Conservation (phyloP, 2,888 invertebrate species). For the Diadegma fenestrale region DNA sequence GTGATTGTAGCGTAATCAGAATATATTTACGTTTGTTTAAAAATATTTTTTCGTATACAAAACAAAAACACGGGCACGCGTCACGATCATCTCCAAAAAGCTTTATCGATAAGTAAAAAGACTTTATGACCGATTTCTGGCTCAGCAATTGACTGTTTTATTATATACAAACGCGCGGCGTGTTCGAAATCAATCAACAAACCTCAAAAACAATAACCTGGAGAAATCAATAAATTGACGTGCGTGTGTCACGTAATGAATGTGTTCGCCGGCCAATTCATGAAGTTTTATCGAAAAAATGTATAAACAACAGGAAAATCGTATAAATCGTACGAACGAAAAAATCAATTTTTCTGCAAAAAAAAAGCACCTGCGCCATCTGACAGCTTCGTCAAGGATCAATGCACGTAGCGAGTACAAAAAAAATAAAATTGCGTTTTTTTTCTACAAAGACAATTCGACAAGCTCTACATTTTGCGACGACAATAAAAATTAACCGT, state of each 20-base stretch:
- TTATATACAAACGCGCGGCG: too few relatives aligned
- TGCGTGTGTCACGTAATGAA: neutral
- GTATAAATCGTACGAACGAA: too few relatives aligned
- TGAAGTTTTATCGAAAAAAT: neutral
- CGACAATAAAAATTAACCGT: neutral
- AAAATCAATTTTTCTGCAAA: neutral
- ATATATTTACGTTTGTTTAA: too few relatives aligned
- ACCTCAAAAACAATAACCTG: neutral
- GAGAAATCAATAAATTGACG: neutral
- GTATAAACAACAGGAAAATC: too few relatives aligned
- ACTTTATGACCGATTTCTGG: neutral
- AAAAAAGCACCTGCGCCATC: neutral
- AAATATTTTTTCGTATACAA: too few relatives aligned
- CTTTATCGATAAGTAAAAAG: neutral
- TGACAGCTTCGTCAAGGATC: neutral
- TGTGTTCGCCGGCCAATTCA: neutral
- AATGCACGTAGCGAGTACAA: neutral
- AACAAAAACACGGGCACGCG: too few relatives aligned
- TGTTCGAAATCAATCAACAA: neutral
- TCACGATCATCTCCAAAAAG: neutral
- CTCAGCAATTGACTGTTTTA: neutral
- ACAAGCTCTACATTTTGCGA: neutral
- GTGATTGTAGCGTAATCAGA: too few relatives aligned
- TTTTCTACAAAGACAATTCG: slow-evolving; percentile 5
- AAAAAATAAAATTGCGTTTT: neutral